Conservation (phyloP, 2,113 vertebrate genomes). For the Sapajus apella region DNA sequence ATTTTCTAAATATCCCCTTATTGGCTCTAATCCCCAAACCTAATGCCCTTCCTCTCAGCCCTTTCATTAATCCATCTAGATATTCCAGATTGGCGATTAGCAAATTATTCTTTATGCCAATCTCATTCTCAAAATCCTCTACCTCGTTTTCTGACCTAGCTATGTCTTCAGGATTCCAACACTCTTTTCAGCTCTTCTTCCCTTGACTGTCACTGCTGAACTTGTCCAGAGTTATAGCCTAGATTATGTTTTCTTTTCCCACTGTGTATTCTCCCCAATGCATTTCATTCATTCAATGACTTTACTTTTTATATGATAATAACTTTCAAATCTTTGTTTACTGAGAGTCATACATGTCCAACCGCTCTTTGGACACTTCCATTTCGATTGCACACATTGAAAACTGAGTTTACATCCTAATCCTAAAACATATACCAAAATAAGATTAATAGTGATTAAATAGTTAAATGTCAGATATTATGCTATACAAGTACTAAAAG, state of each 20-base stretch:
- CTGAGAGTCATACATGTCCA: not conserved
- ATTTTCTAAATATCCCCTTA: not conserved
- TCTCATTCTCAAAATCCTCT: not conserved
- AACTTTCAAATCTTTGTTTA: not conserved
- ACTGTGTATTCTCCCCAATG: not conserved
- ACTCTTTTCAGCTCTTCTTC: not conserved
- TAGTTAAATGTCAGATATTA: constrained; percentile 11
- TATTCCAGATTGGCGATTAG: not conserved
- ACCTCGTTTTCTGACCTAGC: not conserved
- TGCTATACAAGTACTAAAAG: not conserved
- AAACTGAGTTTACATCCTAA: not conserved
- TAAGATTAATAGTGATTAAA: not conserved
- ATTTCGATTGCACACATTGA: not conserved
- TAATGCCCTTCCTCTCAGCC: not conserved
- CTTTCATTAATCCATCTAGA: not conserved
- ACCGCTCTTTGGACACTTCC: not conserved
- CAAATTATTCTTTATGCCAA: not conserved
- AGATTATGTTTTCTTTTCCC: not conserved
- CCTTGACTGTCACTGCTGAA: not conserved
- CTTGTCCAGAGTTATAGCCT: not conserved
- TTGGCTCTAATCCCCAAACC: not conserved
- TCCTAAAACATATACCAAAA: not conserved
- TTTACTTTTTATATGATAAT: not conserved
- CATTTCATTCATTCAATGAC: not conserved
- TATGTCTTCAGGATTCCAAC: not conserved